A percentile compares a stretch with the other conserved stretches of the same genome.
Conservation (phyloP, 2,888 invertebrate species). For the Azorinus chamasolen region DNA sequence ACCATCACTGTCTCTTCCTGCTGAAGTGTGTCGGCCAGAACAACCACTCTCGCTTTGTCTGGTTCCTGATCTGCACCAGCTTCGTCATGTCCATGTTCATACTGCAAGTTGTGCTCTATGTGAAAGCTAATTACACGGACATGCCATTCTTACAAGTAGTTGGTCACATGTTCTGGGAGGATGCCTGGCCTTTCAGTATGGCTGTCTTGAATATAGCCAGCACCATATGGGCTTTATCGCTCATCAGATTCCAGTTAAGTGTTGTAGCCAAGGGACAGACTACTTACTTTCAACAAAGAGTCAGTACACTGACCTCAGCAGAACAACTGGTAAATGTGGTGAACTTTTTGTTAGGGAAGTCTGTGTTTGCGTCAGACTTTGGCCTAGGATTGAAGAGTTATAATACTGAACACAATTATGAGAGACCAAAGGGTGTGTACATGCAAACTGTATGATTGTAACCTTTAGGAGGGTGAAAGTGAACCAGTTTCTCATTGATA, state of each 20-base stretch:
- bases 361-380: slow-evolving; percentile 69
- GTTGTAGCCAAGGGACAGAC: slow-evolving; percentile 79
- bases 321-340: slow-evolving; percentile 80
- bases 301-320: slow-evolving; percentile 59
- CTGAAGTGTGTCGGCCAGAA: slow-evolving; percentile 82
- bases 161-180: slow-evolving; percentile 65
- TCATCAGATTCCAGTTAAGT: slow-evolving; percentile 78
- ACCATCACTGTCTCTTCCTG: slow-evolving; percentile 86
- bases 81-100: slow-evolving; percentile 77
- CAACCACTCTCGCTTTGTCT: slow-evolving; percentile 83
- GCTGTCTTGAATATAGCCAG: slow-evolving; percentile 77
- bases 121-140: slow-evolving; percentile 41
- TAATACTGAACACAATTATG: too few relatives aligned
- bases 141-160: slow-evolving; percentile 50
- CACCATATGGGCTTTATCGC: slow-evolving; percentile 76
- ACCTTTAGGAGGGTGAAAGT: too few relatives aligned
- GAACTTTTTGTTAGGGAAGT: slow-evolving; percentile 76
- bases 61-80: slow-evolving; percentile 75
- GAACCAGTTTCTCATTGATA: too few relatives aligned
- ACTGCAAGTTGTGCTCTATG: slow-evolving; percentile 57
- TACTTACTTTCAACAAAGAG: slow-evolving; percentile 70
- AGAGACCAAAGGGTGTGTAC: too few relatives aligned
- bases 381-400: too few relatives aligned
- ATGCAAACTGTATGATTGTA: too few relatives aligned
- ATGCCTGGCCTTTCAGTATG: slow-evolving; percentile 79